Percentiles rank a stretch among this genome's conserved stretches.
phyloP scores from a whole-genome alignment of 2,797 vertebrate species.

The Cetoscarus ocellatus region DNA sequence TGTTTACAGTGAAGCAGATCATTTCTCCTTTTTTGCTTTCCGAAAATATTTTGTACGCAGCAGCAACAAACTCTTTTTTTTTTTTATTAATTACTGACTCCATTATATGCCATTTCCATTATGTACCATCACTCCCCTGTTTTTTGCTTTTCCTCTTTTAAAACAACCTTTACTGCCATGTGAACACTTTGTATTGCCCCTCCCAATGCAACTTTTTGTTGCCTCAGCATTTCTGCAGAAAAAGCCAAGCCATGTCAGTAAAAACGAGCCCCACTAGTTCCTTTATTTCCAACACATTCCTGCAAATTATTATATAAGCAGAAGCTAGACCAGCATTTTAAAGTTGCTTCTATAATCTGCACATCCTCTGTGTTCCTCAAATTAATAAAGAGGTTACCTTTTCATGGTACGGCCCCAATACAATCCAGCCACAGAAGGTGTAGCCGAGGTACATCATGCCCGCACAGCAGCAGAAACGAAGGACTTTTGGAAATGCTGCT shows the following conservation, averaged over 20 bases:
- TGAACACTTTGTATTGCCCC: background rate
- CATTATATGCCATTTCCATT: too few species aligned
- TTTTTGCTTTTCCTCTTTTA: background rate
- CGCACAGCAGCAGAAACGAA: slow-evolving; percentile 97
- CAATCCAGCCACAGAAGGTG: slow-evolving; percentile 99
- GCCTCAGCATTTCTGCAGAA: slow-evolving; percentile 29
- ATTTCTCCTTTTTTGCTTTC: too few species aligned
- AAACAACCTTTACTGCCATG: slow-evolving; percentile 7
- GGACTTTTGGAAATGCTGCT: slow-evolving; percentile 94
- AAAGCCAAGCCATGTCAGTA: background rate
- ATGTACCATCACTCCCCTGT: background rate
- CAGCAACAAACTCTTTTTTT: too few species aligned
- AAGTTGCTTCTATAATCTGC: slow-evolving; percentile 2
- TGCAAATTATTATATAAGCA: background rate
- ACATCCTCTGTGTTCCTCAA: too few species aligned
- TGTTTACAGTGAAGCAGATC: too few species aligned
- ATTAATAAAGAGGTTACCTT: slow-evolving; percentile 85
- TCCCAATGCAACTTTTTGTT: background rate
- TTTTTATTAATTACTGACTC: too few species aligned
- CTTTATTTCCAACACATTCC: background rate
- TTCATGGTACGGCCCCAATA: slow-evolving; percentile 95
- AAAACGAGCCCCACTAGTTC: slow-evolving; percentile 12
- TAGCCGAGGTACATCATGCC: slow-evolving; percentile 99
- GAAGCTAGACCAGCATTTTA: background rate
- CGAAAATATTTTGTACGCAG: too few species aligned